Percentiles rank a stretch among this genome's conserved stretches.
Conservation (phyloP, 53 echinoderm and acorn worm species). For the Actinopyga echinites region DNA sequence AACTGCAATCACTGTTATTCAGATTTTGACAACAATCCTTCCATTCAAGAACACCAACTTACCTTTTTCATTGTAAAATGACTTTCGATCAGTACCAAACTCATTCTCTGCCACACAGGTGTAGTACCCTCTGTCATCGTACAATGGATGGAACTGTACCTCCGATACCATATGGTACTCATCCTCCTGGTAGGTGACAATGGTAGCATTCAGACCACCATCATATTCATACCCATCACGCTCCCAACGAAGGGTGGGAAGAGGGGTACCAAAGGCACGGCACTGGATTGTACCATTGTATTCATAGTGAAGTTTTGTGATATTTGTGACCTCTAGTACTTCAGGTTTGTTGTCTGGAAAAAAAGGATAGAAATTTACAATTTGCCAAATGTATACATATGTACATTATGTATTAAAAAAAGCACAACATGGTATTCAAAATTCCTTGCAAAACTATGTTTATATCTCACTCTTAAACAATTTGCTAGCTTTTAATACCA, state of each 20-base stretch:
- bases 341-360: conserved; percentile 75
- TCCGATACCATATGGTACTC: conserved; percentile 77
- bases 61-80: conserved; percentile 87
- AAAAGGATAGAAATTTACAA: neutral
- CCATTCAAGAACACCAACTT: neutral
- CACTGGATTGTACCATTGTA: conserved; percentile 91
- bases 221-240: conserved; percentile 68
- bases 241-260: conserved; percentile 72
- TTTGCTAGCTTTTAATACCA: too few species aligned
- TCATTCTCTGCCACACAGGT: conserved; percentile 76
- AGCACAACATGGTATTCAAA: neutral
- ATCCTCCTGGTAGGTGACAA: conserved; percentile 68
- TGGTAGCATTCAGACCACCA: conserved; percentile 70
- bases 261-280: conserved; percentile 76
- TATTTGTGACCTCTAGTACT: conserved; percentile 72
- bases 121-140: conserved; percentile 79
- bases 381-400: neutral
- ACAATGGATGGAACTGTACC: conserved; percentile 78
- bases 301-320: conserved; percentile 75
- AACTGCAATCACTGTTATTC: too few species aligned
- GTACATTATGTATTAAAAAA: too few species aligned
- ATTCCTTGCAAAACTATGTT: neutral
- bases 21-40: too few species aligned
- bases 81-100: conserved; percentile 59
- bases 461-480: neutral